Evolutionary conservation across 2,888 invertebrate genomes (phyloP).

Genomic region (Habrosyne pyritoides): DNA sequence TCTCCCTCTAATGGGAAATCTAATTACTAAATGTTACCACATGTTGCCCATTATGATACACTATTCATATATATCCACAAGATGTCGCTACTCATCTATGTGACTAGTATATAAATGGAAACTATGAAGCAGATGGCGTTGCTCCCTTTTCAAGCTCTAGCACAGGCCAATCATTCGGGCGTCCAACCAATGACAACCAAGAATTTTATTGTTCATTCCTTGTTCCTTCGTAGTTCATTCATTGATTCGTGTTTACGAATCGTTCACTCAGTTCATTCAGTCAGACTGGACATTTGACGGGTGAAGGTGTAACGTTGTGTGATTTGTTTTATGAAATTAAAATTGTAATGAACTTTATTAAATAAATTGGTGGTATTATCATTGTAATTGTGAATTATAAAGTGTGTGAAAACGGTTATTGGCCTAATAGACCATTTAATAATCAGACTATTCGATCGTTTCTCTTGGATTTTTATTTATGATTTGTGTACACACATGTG

Average conservation of each 20-base stretch:
- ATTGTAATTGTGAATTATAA: constrained; percentile 5
- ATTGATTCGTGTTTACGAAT: constrained; percentile 31
- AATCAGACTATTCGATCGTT: constrained; percentile 9
- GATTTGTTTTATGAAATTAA: constrained; percentile 31
- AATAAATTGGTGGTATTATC: not conserved
- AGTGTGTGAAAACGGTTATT: constrained; percentile 10
- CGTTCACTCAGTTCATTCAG: constrained; percentile 38
- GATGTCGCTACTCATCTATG: not conserved
- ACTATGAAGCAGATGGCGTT: not conserved
- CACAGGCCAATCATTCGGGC: not conserved
- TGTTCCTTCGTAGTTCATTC: constrained; percentile 35
- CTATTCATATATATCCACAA: not conserved
- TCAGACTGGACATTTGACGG: constrained; percentile 36
- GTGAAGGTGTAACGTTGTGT: constrained; percentile 40
- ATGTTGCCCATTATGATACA: too few species aligned
- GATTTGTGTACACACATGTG: constrained; percentile 72
- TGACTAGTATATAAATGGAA: too few species aligned
- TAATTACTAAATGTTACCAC: too few species aligned
- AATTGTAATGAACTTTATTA: constrained; percentile 42
- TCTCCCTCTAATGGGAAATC: too few species aligned
- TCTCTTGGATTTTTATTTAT: constrained; percentile 37
- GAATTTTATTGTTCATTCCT: constrained; percentile 16
- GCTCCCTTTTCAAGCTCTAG: not conserved
- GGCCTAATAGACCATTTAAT: constrained; percentile 18
- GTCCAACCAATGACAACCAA: constrained; percentile 12